Base-by-base conservation (phyloP, 2,888 invertebrate species). In the Orthosia gracilis region DNA sequence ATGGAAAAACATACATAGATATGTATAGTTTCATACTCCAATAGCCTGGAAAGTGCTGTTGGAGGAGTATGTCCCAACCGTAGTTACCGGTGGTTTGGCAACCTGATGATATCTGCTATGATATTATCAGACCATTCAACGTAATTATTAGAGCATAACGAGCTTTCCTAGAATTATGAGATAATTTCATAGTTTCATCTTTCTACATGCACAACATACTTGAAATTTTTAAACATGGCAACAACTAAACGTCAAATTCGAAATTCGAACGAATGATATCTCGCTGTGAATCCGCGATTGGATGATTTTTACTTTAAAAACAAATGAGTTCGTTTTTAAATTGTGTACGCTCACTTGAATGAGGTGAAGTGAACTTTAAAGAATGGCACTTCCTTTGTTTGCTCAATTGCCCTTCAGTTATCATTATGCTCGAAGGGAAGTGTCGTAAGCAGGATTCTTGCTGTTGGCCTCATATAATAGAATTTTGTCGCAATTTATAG, bases 361-460 rank as follows among this genome's bases (percentile, higher is more conserved):
- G 52, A 31, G 52, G 62, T 47, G 21, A 11, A 0, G n/a, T 7
- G 11, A 21, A 31, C 4, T n/a, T 13, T 7, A 23, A 4, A 54
- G 12, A n/a, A 17, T 4, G 0, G 1, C 4, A n/a, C 45, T 52
- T 69, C 54, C 58, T 26, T 21, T 26, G 49, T n/a, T 79, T 62
- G 45, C 65, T 63, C 47, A 63, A 63, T 23, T 13, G 40, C 21
- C 64, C 55, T 81, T 66, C 31, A 21, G 13, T 21, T 66, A 80
- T 57, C 55, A 72, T 81, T 81, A 55, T 18, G 31, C n/a, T 45
- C n/a, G 50, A 52, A 82, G 55, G 81, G 80, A 80, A 63, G 26
- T 80, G 72, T 82, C 59, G 72, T 59, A 78, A 80, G 58, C 72
- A 82, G 78, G 72, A 82, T 82, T 59, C 50, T 26, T 13, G 79